phyloP scores from a whole-genome alignment of 1,140 invertebrate species.

The Macrobrachium nipponense region DNA sequence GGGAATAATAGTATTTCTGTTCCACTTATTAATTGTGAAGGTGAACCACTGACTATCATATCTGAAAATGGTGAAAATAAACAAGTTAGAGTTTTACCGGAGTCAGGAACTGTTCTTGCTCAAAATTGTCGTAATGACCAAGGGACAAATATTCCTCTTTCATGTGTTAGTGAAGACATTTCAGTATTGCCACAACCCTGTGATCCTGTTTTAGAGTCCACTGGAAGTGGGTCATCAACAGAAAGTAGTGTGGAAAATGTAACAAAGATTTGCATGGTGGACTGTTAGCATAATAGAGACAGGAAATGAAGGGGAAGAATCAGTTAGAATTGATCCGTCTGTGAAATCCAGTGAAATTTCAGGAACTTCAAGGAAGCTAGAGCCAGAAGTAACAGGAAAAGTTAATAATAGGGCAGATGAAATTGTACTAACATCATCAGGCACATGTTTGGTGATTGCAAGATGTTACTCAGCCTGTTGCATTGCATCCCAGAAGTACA shows the following conservation, averaged over 20 bases:
- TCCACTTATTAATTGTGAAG: slow-evolving; percentile 1
- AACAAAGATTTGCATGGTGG: slow-evolving; percentile 26
- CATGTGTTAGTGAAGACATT: not conserved
- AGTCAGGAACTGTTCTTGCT: not conserved
- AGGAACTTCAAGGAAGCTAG: slow-evolving; percentile 4
- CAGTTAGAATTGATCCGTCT: not conserved
- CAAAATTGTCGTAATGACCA: slow-evolving; percentile 7
- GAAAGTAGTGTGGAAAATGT: slow-evolving; percentile 49
- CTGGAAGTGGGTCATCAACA: not conserved
- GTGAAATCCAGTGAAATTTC: not conserved
- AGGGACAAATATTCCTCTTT: not conserved
- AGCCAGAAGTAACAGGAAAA: slow-evolving; percentile 23
- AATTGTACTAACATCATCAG: slow-evolving; percentile 22
- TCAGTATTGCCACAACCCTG: slow-evolving; percentile 1
- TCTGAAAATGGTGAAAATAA: slow-evolving; percentile 27
- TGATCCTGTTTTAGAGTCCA: not conserved
- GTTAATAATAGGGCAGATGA: slow-evolving; percentile 17
- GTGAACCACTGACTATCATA: slow-evolving; percentile 17
- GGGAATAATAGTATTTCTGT: slow-evolving; percentile 25
- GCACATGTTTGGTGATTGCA: slow-evolving; percentile 45
- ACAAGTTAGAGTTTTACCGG: not conserved
- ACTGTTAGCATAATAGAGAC: slow-evolving; percentile 49
- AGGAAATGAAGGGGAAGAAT: not conserved
- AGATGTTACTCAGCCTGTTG: slow-evolving; percentile 24
- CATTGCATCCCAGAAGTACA: slow-evolving; percentile 17